Base-by-base conservation (phyloP, 2,797 vertebrate species). In the Sebastiscus albofasciatus region DNA sequence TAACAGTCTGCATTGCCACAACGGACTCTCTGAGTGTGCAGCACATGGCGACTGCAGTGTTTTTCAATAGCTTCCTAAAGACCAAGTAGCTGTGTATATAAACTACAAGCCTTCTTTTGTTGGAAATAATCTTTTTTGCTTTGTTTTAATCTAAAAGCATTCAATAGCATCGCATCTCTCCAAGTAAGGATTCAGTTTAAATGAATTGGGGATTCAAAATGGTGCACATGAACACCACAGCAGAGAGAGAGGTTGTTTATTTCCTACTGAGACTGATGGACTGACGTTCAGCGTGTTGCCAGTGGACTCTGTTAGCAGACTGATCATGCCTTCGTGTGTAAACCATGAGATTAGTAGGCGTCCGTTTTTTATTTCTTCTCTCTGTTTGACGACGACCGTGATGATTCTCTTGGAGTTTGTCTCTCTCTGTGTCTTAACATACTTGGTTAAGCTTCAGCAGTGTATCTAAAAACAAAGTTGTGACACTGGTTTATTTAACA, bases 401-500 rank as follows among this genome's bases (percentile, higher is more conserved):
- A 49, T 16, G 59, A 78, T 61, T 75, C 29, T 60, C 65, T 72
- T 64, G 49, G 24, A 73, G 67, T 84, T 68, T 56, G 42, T 87
- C 66, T 71, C 29, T 79, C 79, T 76, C 76, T 77, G 61, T 89
- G 91, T 94, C 90, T 92, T 93, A 91, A 91, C 83, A 77, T 36
- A 33, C 82, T 86, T 75, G 22, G 80, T 84, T 85, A 83, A 59
- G 88, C 91, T 92, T 93, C 85, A 79, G 83, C 76, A 84, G 87
- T 77, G 74, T 84, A 75, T 94, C 86, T 87, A 61, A 71, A 90
- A 36, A 88, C 24, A 61, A 75, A 90, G 92, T 93, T 94, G 85
- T 86, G 83, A 94, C 93, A 91, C 92, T 94, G 93, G 93, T 81
- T 84, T 94, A 93, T 95, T 93, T 94, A 93, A 93, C 91, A 83